Conservation (phyloP, 2,113 vertebrate species). For the Willisornis vidua region DNA sequence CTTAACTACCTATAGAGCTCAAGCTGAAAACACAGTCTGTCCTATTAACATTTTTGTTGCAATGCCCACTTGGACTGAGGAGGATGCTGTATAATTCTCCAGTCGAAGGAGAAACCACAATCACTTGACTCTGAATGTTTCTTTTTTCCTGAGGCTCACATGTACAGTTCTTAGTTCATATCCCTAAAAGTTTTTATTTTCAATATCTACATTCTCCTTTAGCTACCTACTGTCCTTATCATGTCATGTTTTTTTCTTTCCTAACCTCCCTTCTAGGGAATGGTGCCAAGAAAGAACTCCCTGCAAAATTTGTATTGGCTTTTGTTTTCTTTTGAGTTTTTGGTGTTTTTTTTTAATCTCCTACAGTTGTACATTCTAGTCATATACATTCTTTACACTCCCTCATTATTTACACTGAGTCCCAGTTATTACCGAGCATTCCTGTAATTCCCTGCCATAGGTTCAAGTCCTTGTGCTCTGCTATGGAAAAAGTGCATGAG, state of each 20-base stretch:
- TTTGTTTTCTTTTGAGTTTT: background rate
- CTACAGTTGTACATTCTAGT: background rate
- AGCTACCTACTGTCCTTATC: background rate
- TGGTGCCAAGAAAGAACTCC: background rate
- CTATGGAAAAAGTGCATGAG: background rate
- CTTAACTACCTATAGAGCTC: background rate
- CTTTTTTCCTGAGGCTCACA: background rate
- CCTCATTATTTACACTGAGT: conserved; percentile 14
- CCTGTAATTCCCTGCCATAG: background rate
- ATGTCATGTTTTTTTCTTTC: background rate
- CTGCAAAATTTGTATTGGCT: background rate
- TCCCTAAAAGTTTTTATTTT: conserved; percentile 25
- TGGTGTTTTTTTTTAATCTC: background rate
- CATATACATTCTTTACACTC: background rate
- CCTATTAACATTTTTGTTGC: conserved; percentile 41
- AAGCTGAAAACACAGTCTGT: background rate
- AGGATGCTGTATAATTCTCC: conserved; percentile 18
- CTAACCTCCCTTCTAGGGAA: background rate
- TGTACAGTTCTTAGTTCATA: conserved; percentile 5
- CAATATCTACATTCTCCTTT: background rate
- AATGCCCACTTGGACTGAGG: conserved; percentile 1
- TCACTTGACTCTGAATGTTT: conserved; percentile 19
- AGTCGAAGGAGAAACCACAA: background rate
- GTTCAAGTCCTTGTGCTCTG: background rate
- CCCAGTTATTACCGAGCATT: background rate